These are phyloP conservation scores for Staurois parvus DNA, from an alignment of 2,797 vertebrate genomes.

Conservation along the genomic window DNA sequence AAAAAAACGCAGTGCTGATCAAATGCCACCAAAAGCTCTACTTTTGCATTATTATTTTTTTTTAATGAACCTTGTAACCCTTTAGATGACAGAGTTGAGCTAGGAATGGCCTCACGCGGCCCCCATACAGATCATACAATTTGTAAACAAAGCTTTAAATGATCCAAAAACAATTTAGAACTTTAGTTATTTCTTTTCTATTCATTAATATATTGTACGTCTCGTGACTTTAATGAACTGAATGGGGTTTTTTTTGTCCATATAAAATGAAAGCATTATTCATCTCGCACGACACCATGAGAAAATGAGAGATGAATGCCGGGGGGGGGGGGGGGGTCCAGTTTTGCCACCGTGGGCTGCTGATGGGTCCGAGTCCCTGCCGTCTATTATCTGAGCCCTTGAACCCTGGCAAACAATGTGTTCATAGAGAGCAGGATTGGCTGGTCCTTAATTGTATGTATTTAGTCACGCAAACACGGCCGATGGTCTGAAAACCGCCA, in stretches of 20 bases:
- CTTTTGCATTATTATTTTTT: no score
- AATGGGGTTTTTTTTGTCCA: conserved; percentile 41
- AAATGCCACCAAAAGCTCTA: no score
- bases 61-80: no score
- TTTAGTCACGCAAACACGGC: conserved; percentile 99
- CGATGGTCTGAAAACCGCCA: conserved; percentile 98
- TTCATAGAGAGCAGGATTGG: conserved; percentile 98
- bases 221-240: background rate
- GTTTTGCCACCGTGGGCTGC: conserved; percentile 77
- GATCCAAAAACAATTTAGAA: no score
- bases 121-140: no score
- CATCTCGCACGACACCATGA: conserved; percentile 79
- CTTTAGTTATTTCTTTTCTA: background rate
- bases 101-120: no score
- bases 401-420: conserved; percentile 99
- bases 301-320: conserved; percentile 91
- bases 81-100: no score
- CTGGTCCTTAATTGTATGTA: conserved; percentile 98
- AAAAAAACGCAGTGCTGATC: no score
- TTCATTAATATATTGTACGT: background rate
- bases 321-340: conserved; percentile 75
- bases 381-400: conserved; percentile 98
- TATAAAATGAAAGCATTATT: conserved; percentile 64
- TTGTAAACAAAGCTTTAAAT: no score
- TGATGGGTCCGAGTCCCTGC: conserved; percentile 90